These are phyloP conservation scores for Tichodroma muraria DNA, from an alignment of 2,113 vertebrate genomes.

Conservation along the genomic window DNA sequence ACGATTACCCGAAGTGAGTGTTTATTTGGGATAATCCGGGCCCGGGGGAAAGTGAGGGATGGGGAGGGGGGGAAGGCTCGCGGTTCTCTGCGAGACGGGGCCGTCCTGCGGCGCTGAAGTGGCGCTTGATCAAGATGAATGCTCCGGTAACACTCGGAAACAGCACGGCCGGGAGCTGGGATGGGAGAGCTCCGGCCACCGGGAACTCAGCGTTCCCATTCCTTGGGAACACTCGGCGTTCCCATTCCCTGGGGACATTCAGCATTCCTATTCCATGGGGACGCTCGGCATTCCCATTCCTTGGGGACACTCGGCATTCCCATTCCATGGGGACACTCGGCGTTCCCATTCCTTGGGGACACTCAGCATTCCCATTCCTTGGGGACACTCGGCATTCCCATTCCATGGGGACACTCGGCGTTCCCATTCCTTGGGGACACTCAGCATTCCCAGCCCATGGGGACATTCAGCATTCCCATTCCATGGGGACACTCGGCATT, in stretches of 20 bases:
- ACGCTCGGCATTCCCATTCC: no score
- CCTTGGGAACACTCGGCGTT: rapidly evolving
- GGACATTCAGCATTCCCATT: background rate
- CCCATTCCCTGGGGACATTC: background rate
- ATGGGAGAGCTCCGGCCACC: background rate
- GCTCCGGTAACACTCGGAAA: background rate
- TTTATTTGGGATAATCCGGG: slow-evolving; percentile 59
- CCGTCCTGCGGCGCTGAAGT: background rate
- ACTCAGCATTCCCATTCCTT: rapidly evolving
- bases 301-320: rapidly evolving
- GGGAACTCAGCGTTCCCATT: background rate
- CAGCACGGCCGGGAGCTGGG: background rate
- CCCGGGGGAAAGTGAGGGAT: slow-evolving; percentile 27
- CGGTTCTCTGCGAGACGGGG: background rate
- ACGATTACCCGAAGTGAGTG: slow-evolving; percentile 42
- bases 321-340: no score
- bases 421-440: background rate
- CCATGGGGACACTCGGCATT: rapidly evolving
- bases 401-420: rapidly evolving
- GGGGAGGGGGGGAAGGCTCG: background rate
- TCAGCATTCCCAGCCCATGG: no score
- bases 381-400: rapidly evolving
- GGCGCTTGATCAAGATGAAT: slow-evolving; percentile 18
- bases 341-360: background rate
- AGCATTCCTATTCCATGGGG: rapidly evolving